Evolutionary conservation across 2,113 vertebrate genomes (phyloP).

Genomic region (Apodemus sylvaticus): DNA sequence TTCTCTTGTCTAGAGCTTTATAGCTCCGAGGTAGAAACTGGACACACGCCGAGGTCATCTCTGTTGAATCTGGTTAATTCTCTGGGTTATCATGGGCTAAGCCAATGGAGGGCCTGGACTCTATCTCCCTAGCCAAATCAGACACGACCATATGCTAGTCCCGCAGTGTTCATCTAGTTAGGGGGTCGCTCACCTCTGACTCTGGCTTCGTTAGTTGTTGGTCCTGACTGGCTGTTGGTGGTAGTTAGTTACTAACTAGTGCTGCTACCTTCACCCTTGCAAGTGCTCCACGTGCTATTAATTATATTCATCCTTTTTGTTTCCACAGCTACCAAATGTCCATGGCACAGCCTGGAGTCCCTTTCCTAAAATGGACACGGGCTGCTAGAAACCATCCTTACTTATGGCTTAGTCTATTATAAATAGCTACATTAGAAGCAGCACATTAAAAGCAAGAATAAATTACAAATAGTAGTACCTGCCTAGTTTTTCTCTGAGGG

Average conservation of each 20-base stretch:
- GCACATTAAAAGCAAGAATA: neutral
- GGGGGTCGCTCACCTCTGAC: neutral
- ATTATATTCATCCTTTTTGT: neutral
- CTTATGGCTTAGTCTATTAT: neutral
- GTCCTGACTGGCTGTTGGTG: neutral
- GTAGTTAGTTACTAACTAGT: too few species aligned
- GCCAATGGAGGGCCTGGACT: neutral
- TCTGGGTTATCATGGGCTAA: neutral
- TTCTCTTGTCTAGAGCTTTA: neutral
- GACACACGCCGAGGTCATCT: too few species aligned
- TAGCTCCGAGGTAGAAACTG: neutral
- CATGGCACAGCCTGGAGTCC: neutral
- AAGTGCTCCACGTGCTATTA: neutral
- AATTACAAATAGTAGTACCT: too few species aligned
- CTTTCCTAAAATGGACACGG: neutral
- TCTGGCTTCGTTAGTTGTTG: neutral
- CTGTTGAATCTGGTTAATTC: neutral
- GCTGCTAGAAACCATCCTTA: neutral
- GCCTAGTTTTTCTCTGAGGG: neutral
- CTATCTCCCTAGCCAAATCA: neutral
- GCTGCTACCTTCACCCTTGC: neutral
- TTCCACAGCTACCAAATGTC: neutral
- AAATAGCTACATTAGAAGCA: neutral
- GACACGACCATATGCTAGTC: neutral
- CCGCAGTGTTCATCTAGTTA: neutral